A percentile compares a stretch with the other conserved stretches of the same genome.
Evolutionary conservation across 1,140 invertebrate species (phyloP).

Genomic region (Drosophila setifemur): DNA sequence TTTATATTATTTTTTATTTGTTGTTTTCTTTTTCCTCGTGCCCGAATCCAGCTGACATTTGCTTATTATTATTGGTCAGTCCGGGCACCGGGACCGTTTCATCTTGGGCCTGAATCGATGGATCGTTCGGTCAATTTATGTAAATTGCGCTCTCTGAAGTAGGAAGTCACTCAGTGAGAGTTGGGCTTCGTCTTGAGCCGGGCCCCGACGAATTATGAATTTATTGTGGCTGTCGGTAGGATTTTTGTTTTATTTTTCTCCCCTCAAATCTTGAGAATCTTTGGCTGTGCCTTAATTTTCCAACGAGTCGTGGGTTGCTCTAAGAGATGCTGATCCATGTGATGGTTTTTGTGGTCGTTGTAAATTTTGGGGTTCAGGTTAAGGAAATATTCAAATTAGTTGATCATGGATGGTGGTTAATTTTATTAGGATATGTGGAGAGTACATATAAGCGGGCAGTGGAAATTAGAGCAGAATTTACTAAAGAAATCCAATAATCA

Average conservation of each 20-base stretch:
- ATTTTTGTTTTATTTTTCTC: conserved; percentile 49
- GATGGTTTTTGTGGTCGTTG: conserved; percentile 16
- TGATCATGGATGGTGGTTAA: neutral
- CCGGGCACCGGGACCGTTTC: conserved; percentile 30
- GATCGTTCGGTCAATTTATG: conserved; percentile 40
- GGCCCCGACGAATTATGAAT: conserved; percentile 52
- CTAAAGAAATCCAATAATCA: too few relatives aligned
- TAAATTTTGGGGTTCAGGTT: conserved; percentile 36
- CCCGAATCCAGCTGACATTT: conserved; percentile 40
- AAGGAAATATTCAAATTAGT: conserved; percentile 19
- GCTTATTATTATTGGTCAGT: conserved; percentile 41
- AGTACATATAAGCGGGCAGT: too few relatives aligned
- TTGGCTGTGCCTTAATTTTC: conserved; percentile 14
- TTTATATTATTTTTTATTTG: conserved; percentile 23
- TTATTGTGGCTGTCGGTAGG: conserved; percentile 39
- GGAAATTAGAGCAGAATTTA: too few relatives aligned
- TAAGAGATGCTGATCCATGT: neutral
- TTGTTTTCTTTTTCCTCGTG: neutral
- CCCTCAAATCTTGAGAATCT: conserved; percentile 23
- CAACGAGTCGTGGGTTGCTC: conserved; percentile 4
- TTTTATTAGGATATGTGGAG: neutral
- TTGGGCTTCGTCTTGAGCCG: conserved; percentile 21
- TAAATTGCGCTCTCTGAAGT: conserved; percentile 47
- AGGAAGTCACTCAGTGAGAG: conserved; percentile 45
- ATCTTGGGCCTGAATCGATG: conserved; percentile 35